Evolutionary conservation across 2,888 invertebrate genomes (phyloP).

Genomic region (Uropetala carovei): DNA sequence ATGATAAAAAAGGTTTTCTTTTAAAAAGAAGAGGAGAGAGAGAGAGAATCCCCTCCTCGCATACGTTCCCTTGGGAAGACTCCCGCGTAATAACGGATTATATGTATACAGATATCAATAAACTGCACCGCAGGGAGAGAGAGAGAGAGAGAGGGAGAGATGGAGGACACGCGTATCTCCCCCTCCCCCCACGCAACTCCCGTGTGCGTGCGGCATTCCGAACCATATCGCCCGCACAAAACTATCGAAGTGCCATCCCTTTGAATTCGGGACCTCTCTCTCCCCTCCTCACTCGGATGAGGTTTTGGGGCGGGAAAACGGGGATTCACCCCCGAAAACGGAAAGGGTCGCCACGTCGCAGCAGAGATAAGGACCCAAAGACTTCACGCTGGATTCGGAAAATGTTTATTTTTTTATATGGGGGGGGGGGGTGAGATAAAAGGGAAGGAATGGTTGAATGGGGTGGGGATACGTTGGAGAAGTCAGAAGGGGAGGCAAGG

Average conservation of each 20-base stretch:
- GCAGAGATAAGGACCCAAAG: neutral
- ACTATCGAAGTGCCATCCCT: conserved; percentile 40
- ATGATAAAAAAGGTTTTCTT: conserved; percentile 54
- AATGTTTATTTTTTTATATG: conserved; percentile 12
- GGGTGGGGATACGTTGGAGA: neutral
- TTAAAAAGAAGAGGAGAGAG: neutral
- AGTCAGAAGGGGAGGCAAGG: neutral
- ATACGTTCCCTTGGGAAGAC: conserved; percentile 30
- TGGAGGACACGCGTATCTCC: neutral
- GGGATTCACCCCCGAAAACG: conserved; percentile 25
- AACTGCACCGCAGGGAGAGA: conserved; percentile 36
- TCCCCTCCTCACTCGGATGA: neutral
- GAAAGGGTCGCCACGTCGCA: neutral
- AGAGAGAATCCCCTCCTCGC: neutral
- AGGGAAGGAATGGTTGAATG: neutral
- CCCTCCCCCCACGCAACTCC: neutral
- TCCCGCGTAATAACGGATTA: conserved; percentile 57
- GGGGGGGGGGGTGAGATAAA: neutral
- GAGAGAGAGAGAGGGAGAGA: neutral
- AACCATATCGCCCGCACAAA: conserved; percentile 62
- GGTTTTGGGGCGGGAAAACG: neutral
- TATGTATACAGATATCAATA: conserved; percentile 55
- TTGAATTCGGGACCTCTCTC: neutral
- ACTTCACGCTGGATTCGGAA: conserved; percentile 34
- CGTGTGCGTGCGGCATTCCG: conserved; percentile 28